A percentile compares a stretch with the other conserved stretches of the same genome.
Evolutionary conservation across 2,797 vertebrate genomes (phyloP).

Genomic region (Oophaga sylvatica): DNA sequence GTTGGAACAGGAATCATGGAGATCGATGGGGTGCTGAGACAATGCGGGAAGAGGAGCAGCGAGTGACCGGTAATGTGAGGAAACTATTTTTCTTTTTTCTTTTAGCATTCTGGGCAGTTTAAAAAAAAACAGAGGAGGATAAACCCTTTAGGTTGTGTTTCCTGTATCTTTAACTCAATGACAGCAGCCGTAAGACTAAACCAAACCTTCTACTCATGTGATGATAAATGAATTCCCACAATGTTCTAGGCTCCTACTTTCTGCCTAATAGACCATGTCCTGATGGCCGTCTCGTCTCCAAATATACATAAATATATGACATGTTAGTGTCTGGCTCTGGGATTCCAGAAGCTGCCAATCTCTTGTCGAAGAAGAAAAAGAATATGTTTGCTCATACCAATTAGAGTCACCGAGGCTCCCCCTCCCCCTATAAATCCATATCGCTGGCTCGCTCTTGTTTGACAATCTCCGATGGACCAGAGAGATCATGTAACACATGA

Average conservation of each 20-base stretch:
- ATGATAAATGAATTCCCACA: not conserved
- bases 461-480: not conserved
- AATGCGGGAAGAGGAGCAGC: no score
- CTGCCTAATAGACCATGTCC: constrained; percentile 21
- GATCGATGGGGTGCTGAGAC: no score
- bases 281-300: constrained; percentile 5
- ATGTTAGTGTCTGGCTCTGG: not conserved
- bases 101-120: no score
- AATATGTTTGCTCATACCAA: constrained; percentile 3
- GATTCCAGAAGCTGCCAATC: constrained; percentile 5
- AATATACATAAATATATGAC: constrained; percentile 30
- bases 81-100: no score
- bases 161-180: not conserved
- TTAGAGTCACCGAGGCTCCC: not conserved
- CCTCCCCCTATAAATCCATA: not conserved
- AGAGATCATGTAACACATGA: not conserved
- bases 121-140: no score
- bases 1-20: no score
- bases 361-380: not conserved
- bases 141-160: no score
- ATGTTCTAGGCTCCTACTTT: constrained; percentile 18
- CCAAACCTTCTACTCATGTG: not conserved
- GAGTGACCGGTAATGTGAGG: no score
- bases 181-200: not conserved
- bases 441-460: not conserved